Conservation (phyloP, 1,140 invertebrate species). For the Conopomorpha cramerella region DNA sequence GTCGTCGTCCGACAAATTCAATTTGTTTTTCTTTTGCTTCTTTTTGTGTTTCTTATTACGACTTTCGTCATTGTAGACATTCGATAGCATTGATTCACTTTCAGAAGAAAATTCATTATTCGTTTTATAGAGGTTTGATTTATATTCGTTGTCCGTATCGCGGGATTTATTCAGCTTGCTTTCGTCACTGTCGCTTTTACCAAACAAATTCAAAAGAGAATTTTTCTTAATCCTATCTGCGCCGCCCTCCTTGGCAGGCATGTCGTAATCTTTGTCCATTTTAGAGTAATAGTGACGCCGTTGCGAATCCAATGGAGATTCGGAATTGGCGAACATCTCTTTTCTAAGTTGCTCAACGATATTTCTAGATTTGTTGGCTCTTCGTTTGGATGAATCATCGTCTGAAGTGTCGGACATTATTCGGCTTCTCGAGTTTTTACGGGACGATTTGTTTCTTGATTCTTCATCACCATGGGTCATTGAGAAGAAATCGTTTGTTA, state of each 20-base stretch:
- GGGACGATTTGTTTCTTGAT: constrained; percentile 47
- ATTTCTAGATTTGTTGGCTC: constrained; percentile 42
- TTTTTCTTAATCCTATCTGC: constrained; percentile 50
- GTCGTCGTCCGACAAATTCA: constrained; percentile 66
- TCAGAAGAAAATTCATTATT: constrained; percentile 61
- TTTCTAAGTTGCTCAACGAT: constrained; percentile 30
- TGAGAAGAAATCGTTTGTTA: too few relatives aligned
- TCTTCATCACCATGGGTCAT: too few relatives aligned
- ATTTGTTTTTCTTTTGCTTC: constrained; percentile 79
- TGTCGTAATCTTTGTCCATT: constrained; percentile 19
- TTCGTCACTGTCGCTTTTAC: constrained; percentile 48
- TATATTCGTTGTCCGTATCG: constrained; percentile 27
- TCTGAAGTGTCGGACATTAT: constrained; percentile 66
- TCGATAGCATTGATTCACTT: constrained; percentile 47
- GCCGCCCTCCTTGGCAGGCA: constrained; percentile 25
- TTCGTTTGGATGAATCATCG: constrained; percentile 48
- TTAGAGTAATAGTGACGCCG: too few relatives aligned
- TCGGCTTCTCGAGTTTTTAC: constrained; percentile 61
- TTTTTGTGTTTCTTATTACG: constrained; percentile 83
- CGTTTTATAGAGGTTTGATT: constrained; percentile 19
- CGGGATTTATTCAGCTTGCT: constrained; percentile 30
- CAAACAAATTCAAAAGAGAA: constrained; percentile 42
- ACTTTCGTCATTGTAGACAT: constrained; percentile 47
- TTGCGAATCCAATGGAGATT: too few relatives aligned
- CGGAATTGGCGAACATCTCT: constrained; percentile 54